Percentiles rank a stretch among this genome's conserved stretches.
Evolutionary conservation across 2,113 vertebrate genomes (phyloP).

Genomic region (Montifringilla adamsi): DNA sequence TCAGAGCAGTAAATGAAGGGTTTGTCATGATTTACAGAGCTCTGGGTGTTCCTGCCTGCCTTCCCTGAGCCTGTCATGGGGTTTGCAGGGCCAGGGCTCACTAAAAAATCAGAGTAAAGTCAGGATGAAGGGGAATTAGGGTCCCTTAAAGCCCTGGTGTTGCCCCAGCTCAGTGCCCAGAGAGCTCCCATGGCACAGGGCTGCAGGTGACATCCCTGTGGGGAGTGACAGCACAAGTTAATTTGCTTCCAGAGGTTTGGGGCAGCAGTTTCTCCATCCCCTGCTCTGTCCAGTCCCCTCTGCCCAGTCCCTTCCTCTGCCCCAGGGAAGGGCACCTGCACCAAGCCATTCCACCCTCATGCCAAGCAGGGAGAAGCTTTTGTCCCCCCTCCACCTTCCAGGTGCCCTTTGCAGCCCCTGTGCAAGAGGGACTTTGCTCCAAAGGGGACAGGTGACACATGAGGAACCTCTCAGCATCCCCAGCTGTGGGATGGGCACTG

Average conservation of each 20-base stretch:
- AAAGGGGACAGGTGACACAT: rapidly evolving
- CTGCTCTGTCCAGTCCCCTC: neutral
- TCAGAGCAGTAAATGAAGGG: rapidly evolving
- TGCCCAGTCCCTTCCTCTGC: neutral
- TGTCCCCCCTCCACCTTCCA: neutral
- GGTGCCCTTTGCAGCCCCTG: neutral
- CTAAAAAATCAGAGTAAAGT: too few relatives aligned
- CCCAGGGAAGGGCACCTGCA: neutral
- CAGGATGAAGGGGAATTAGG: neutral
- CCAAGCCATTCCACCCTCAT: neutral
- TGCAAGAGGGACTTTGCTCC: neutral
- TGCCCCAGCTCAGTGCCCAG: rapidly evolving
- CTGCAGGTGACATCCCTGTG: neutral
- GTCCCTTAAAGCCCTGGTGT: rapidly evolving
- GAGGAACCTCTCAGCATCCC: neutral
- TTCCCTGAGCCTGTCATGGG: neutral
- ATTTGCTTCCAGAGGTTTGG: neutral
- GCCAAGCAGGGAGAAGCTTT: neutral
- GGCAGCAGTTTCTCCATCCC: neutral
- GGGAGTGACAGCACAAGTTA: rapidly evolving
- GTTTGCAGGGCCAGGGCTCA: rapidly evolving
- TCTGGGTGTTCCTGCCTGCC: neutral
- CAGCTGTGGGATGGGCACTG: neutral
- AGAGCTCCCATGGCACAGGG: rapidly evolving
- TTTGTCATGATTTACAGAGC: neutral